Evolutionary conservation across 2,888 invertebrate genomes (phyloP), one percentile per base, ranked within the genome.

Genomic region (Nymphalis polychloros): DNA sequence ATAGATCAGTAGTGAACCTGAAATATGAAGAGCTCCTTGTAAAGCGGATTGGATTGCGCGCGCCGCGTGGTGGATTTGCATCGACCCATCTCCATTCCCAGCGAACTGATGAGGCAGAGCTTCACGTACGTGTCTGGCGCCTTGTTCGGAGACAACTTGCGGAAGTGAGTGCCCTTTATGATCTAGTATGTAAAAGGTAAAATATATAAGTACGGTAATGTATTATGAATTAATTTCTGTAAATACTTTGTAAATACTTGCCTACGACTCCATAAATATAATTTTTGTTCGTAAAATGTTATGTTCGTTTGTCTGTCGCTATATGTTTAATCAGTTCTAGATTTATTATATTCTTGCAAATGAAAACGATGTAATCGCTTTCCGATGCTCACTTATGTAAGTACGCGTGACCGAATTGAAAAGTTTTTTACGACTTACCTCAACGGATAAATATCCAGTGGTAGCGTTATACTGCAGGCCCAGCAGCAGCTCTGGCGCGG

Each of bases 61-160:
- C 98, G 94, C 75, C 97, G 93, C 17, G 98, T 96, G 64, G 97
- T 97, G 49, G 98, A 98, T 93, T 98, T 98, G 84, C 97, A 97
- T 74, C 97, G 95, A 0, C 97, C 97, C 92, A 98, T 96, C 91
- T 98, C 98, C 91, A 97, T 97, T 20, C 98, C 98, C 77, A 97
- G 97, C 78, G 97, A 97, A 85, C 97, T 97, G 79, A 98, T 96
- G 82, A 98, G 94, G 78, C 97, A 96, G 76, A 98, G 89, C 89
- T 98, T 98, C 61, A 98, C 98, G 88, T 98, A 98, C 0, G 98
- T 98, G 84, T 98, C 98, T 0, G 97, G 97, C 19, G 97, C 96
- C 81, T 97, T 94, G 80, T 95, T 96, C 72, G 96, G 93, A 0
- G 96, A 95, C 80, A 96, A 88, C 87, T 96, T 96, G 76, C 96